phyloP scores from a whole-genome alignment of 1,140 invertebrate species.

The Littorina saxatilis region DNA sequence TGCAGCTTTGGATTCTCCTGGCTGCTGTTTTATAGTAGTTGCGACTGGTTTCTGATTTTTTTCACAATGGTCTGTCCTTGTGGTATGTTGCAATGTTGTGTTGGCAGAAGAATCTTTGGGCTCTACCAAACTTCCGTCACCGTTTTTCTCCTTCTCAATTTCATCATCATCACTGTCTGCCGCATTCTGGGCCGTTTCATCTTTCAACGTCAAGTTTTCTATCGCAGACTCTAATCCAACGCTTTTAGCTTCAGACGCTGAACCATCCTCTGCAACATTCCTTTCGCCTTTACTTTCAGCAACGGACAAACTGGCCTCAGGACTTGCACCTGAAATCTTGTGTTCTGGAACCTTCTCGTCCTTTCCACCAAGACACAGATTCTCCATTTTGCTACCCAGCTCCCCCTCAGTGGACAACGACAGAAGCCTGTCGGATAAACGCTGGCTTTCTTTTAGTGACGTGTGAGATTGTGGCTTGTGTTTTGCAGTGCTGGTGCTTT shows the following conservation, averaged over 20 bases:
- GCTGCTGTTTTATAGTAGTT: neutral
- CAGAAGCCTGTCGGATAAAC: neutral
- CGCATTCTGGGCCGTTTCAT: too few relatives aligned
- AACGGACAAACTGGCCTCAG: neutral
- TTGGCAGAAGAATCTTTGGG: neutral
- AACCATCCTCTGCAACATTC: neutral
- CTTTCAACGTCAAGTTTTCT: neutral
- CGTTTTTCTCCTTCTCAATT: neutral
- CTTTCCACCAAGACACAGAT: neutral
- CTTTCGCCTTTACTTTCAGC: too few relatives aligned
- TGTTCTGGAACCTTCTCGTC: neutral
- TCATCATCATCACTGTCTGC: neutral
- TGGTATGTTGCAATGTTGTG: neutral
- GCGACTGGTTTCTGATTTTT: too few relatives aligned
- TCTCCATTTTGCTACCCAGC: neutral
- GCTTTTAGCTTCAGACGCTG: neutral
- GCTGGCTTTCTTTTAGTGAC: too few relatives aligned
- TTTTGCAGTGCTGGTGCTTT: neutral
- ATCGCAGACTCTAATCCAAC: neutral
- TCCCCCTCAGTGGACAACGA: neutral
- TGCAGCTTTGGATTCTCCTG: conserved; percentile 42
- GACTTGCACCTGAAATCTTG: neutral
- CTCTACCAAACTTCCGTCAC: too few relatives aligned
- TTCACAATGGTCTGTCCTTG: too few relatives aligned
- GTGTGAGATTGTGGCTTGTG: neutral